Conservation (phyloP, 2,888 invertebrate genomes). For the Nephrotoma flavescens region DNA sequence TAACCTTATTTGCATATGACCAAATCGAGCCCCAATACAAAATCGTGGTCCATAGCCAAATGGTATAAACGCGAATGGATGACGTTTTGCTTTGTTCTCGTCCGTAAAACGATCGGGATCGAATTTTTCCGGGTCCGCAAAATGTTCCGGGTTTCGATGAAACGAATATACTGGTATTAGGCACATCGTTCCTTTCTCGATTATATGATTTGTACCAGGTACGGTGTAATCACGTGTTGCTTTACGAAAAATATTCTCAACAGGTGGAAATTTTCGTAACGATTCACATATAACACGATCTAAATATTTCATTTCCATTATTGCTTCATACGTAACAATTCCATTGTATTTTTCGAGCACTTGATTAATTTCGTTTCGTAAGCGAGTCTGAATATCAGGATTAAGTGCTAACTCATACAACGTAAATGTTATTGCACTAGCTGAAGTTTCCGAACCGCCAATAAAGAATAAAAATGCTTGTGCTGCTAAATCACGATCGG, state of each 20-base stretch:
- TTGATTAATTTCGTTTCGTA: constrained; percentile 22
- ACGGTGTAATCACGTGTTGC: constrained; percentile 36
- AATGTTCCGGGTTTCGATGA: constrained; percentile 42
- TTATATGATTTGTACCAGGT: constrained; percentile 33
- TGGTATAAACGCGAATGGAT: no score
- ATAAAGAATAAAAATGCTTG: constrained; percentile 34
- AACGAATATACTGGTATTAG: constrained; percentile 39
- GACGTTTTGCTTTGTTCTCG: no score
- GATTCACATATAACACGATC: constrained; percentile 32
- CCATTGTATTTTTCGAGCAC: constrained; percentile 21
- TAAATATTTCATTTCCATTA: constrained; percentile 30
- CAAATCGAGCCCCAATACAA: no score
- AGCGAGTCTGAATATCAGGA: constrained; percentile 12
- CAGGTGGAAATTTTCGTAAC: constrained; percentile 38
- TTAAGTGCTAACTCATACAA: constrained; percentile 28
- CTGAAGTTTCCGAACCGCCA: constrained; percentile 34
- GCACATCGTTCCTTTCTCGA: constrained; percentile 37
- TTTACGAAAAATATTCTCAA: constrained; percentile 35
- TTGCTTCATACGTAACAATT: constrained; percentile 26
- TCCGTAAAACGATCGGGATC: no score
- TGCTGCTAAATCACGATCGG: constrained; percentile 21
- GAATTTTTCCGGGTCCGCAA: constrained; percentile 37
- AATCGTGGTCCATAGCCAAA: no score
- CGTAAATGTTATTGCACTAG: constrained; percentile 28
- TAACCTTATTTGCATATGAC: no score